Base-by-base conservation (phyloP, 2,797 vertebrate species). In the Lemur catta region DNA sequence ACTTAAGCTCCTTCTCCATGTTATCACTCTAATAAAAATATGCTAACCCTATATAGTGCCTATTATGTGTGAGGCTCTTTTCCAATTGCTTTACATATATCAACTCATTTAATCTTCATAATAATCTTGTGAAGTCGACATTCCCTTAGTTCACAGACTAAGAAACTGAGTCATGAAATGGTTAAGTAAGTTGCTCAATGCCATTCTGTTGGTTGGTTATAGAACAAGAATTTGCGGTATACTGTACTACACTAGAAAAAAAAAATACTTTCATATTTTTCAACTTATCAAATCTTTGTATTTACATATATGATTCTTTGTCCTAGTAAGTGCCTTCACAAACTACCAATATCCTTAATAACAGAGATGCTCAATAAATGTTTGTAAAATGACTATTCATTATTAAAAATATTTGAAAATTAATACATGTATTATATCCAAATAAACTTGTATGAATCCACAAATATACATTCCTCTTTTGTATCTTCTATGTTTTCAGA, bases 341-440 rank as follows among this genome's bases (percentile, higher is more conserved):
- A 91, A 12, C 17, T 93, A 41, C 8, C 71, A 88, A 85, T 10
- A 82, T 82, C 22, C 20, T 76, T 10, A 55, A 50, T 12, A 81
- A 84, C 17, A n/a, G 55, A 90, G 71, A 69, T 84, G 15, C 26
- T 75, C 38, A 84, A 24, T 71, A 41, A 79, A 75, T 46, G 12
- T 41, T 87, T 89, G 2, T 43, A 75, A 82, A 11, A 18, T 59
- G 4, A 48, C 10, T 85, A 13, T 17, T 76, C 41, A 75, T 50
- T 91, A 38, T 71, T 90, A 24, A 85, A 86, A 84, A 67, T 15
- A 80, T 41, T 87, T 96, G 24, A 95, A 91, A 85, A 71, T 86
- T 33, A 69, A n/a, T 48, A 87, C 48, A 14, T 84, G 20, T 6
- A 57, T 28, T 91, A 22, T 96, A 89, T 93, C 30, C n/a, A 74